These are phyloP conservation scores for Matsumurasca onukii DNA, from an alignment of 1,140 invertebrate species.

Conservation along the genomic window DNA sequence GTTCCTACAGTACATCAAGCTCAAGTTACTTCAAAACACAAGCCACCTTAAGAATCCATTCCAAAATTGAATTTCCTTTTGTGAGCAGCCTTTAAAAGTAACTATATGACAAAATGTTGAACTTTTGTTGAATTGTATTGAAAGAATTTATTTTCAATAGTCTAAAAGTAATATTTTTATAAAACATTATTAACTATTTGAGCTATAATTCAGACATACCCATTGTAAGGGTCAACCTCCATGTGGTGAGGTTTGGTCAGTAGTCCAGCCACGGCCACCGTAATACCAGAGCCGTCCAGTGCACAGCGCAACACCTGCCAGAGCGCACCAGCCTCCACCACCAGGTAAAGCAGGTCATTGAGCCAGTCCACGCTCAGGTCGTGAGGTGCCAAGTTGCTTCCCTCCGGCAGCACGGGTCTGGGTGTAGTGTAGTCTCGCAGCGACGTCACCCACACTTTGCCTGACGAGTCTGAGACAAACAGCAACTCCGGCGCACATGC, in stretches of 20 bases:
- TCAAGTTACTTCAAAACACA: too few relatives aligned
- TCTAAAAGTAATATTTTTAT: too few relatives aligned
- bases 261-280: constrained; percentile 66
- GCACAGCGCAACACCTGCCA: constrained; percentile 76
- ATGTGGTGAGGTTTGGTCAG: constrained; percentile 68
- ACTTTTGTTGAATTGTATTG: too few relatives aligned
- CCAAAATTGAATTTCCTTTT: too few relatives aligned
- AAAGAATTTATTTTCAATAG: too few relatives aligned
- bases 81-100: too few relatives aligned
- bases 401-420: constrained; percentile 38
- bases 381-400: constrained; percentile 54
- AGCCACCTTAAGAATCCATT: too few relatives aligned
- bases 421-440: constrained; percentile 46
- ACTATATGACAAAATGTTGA: too few relatives aligned
- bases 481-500: constrained; percentile 66
- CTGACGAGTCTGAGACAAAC: constrained; percentile 71
- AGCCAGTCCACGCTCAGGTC: constrained; percentile 86
- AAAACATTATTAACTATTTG: too few relatives aligned
- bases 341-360: constrained; percentile 76
- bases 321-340: constrained; percentile 60
- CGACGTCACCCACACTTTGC: constrained; percentile 58
- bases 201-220: too few relatives aligned
- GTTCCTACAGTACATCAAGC: too few relatives aligned
- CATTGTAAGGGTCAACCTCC: constrained; percentile 90
- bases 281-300: constrained; percentile 65